These are phyloP conservation scores for Raja brachyura DNA, from an alignment of 2,113 vertebrate genomes.

Conservation along the genomic window DNA sequence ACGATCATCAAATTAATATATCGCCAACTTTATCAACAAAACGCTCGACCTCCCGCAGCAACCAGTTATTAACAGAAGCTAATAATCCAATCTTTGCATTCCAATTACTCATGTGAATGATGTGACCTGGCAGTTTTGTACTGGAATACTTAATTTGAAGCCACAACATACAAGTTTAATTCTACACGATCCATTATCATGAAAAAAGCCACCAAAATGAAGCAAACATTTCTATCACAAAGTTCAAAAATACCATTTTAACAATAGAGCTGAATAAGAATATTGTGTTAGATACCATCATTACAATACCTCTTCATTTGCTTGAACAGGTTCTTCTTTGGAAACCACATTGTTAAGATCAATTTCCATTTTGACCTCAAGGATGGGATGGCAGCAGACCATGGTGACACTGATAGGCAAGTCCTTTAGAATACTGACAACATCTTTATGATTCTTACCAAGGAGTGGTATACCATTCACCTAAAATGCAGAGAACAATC, in stretches of 20 bases:
- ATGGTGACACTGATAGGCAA: conserved; percentile 77
- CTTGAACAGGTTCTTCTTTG: conserved; percentile 47
- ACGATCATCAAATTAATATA: too few relatives aligned
- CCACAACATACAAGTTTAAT: background rate
- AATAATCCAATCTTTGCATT: background rate
- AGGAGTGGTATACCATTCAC: conserved; percentile 85
- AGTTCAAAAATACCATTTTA: background rate
- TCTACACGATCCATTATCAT: background rate
- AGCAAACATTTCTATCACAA: background rate
- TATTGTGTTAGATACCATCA: background rate
- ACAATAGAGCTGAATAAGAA: background rate
- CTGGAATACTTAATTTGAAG: background rate
- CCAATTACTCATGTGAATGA: background rate
- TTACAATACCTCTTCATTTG: conserved; percentile 57
- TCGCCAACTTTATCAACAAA: too few relatives aligned
- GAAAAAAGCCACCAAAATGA: background rate
- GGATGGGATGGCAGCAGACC: conserved; percentile 77
- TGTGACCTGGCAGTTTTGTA: background rate
- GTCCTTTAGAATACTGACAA: conserved; percentile 85
- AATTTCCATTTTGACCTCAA: conserved; percentile 48
- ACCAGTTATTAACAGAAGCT: too few relatives aligned
- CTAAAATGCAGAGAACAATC: conserved; percentile 48
- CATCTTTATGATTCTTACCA: conserved; percentile 86
- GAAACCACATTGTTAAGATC: conserved; percentile 54
- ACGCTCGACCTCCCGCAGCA: too few relatives aligned